Evolutionary conservation across 2,113 vertebrate species (phyloP).

Genomic region (Dipodomys stephensi): DNA sequence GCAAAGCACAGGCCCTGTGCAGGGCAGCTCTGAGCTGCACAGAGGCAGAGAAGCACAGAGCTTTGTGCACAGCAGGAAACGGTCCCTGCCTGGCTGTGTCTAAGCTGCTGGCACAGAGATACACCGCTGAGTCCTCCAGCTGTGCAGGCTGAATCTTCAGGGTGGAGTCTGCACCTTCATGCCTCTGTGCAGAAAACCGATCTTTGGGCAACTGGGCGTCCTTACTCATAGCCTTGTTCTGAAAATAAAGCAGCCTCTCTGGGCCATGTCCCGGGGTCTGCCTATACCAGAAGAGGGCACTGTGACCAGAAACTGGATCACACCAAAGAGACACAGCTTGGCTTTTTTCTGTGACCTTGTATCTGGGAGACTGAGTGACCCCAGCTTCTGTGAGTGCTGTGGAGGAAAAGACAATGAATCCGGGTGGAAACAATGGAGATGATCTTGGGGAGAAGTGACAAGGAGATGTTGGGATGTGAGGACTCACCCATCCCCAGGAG

Average conservation of each 20-base stretch:
- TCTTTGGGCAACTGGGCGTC: accelerated
- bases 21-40: not conserved
- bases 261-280: not conserved
- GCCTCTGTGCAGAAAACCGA: not conserved
- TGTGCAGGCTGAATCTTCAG: not conserved
- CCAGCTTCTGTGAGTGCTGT: too few relatives aligned
- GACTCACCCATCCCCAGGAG: too few relatives aligned
- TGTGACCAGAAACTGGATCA: too few relatives aligned
- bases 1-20: accelerated
- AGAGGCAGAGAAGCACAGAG: not conserved
- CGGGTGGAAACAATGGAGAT: too few relatives aligned
- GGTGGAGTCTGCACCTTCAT: accelerated
- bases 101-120: conserved; percentile 42
- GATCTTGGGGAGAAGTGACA: too few relatives aligned
- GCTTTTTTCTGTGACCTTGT: not conserved
- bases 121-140: not conserved
- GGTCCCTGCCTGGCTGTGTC: not conserved
- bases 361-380: not conserved
- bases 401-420: too few relatives aligned
- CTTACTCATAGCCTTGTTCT: accelerated
- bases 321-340: too few relatives aligned
- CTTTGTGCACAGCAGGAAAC: not conserved
- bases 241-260: not conserved
- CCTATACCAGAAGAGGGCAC: conserved; percentile 36
- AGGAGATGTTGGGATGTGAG: too few relatives aligned